phyloP scores from a whole-genome alignment of 2,888 invertebrate species.

The Incurvaria masculella region DNA sequence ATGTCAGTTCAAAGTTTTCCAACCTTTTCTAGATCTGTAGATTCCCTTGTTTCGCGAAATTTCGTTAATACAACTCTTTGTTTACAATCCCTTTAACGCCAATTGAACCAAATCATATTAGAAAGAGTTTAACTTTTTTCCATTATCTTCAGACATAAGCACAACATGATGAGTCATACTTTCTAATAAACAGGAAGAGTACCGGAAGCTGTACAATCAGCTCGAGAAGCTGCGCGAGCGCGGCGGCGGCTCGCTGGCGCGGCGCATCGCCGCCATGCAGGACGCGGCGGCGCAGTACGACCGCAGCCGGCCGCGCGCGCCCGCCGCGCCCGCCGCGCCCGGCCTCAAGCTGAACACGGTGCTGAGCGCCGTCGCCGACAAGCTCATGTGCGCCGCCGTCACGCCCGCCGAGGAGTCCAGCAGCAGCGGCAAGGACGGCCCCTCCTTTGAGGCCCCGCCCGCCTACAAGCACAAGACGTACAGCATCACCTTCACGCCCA shows the following conservation, averaged over 20 bases:
- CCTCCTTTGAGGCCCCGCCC: constrained; percentile 46
- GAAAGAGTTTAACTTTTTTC: constrained; percentile 47
- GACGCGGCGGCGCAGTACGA: constrained; percentile 67
- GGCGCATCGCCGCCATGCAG: constrained; percentile 78
- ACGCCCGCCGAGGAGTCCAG: constrained; percentile 50
- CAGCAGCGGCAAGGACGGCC: constrained; percentile 46
- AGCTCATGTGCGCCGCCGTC: constrained; percentile 47
- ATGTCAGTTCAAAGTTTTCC: no score
- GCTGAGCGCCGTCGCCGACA: constrained; percentile 51
- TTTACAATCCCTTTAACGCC: no score
- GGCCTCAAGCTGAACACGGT: constrained; percentile 47
- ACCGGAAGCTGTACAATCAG: constrained; percentile 74
- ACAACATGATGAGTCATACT: neutral
- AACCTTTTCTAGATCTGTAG: no score
- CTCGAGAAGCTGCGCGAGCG: constrained; percentile 77
- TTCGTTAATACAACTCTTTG: no score
- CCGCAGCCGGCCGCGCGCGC: constrained; percentile 44
- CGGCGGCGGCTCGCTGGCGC: constrained; percentile 70
- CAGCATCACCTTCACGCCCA: constrained; percentile 44
- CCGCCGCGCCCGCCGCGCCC: constrained; percentile 29
- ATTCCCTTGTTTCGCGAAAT: no score
- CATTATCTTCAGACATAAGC: neutral
- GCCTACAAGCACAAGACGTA: constrained; percentile 47
- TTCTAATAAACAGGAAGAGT: constrained; percentile 69
- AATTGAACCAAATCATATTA: no score